Evolutionary conservation across 2,888 invertebrate genomes (phyloP).

Genomic region (Morpho helenor): DNA sequence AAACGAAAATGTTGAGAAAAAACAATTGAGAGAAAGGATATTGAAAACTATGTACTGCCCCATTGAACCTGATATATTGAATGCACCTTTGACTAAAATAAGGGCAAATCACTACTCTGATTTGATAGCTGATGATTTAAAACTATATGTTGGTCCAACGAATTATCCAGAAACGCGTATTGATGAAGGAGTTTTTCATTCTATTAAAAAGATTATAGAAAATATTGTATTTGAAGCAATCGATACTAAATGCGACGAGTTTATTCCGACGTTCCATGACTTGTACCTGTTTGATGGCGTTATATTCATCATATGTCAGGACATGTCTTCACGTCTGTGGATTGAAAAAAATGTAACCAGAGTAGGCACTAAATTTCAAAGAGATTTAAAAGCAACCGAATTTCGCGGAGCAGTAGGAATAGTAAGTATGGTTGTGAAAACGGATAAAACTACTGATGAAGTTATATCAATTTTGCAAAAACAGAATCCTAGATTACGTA

Average conservation of each 20-base stretch:
- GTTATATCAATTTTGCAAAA: conserved; percentile 51
- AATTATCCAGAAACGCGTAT: conserved; percentile 62
- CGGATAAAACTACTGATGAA: conserved; percentile 47
- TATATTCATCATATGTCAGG: conserved; percentile 61
- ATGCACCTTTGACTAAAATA: conserved; percentile 49
- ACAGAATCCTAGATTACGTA: conserved; percentile 58
- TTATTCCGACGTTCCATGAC: conserved; percentile 57
- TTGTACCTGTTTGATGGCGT: conserved; percentile 68
- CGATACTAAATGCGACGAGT: conserved; percentile 31
- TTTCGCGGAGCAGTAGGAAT: conserved; percentile 70
- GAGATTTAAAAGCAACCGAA: conserved; percentile 56
- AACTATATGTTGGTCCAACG: conserved; percentile 58
- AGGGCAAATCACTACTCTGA: conserved; percentile 62
- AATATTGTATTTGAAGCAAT: conserved; percentile 42
- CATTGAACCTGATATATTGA: conserved; percentile 48
- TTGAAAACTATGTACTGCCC: conserved; percentile 51
- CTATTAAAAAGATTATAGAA: conserved; percentile 53
- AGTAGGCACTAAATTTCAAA: conserved; percentile 42
- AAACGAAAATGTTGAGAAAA: conserved; percentile 37
- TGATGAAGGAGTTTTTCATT: conserved; percentile 52
- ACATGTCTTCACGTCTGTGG: conserved; percentile 49
- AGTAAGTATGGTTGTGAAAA: conserved; percentile 55
- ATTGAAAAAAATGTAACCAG: conserved; percentile 42
- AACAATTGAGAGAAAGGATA: conserved; percentile 42
- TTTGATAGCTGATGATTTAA: conserved; percentile 60